Evolutionary conservation across 1,140 invertebrate genomes (phyloP).

Genomic region (Marisa cornuarietis): DNA sequence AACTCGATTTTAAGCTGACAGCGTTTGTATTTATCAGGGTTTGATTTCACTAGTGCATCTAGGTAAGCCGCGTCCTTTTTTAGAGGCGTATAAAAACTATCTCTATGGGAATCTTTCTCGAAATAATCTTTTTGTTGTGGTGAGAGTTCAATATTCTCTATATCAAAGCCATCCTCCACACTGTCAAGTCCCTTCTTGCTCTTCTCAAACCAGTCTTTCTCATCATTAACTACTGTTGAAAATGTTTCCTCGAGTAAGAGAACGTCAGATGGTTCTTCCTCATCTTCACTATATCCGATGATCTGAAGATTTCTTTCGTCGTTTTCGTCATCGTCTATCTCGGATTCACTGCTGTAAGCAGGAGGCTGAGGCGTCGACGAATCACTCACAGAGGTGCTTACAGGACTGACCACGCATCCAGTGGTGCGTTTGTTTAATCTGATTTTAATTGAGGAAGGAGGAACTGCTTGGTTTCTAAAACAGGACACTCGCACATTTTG

Average conservation of each 20-base stretch:
- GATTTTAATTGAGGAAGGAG: too few relatives aligned
- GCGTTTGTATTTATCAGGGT: constrained; percentile 37
- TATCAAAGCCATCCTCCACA: not conserved
- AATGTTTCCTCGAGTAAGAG: not conserved
- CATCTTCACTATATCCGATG: not conserved
- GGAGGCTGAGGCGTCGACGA: too few relatives aligned
- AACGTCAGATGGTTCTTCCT: too few relatives aligned
- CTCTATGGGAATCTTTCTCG: not conserved
- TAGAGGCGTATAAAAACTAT: not conserved
- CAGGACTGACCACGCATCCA: too few relatives aligned
- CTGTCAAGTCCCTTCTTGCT: constrained; percentile 20
- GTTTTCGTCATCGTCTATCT: not conserved
- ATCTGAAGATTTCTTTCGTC: not conserved
- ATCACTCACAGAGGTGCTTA: too few relatives aligned
- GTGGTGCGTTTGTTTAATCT: too few relatives aligned
- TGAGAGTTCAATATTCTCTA: not conserved
- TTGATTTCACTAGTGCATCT: not conserved
- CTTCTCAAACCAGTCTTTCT: constrained; percentile 13
- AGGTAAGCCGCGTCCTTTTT: not conserved
- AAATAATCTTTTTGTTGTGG: not conserved
- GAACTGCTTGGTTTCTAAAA: too few relatives aligned
- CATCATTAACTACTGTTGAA: not conserved
- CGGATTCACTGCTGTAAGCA: constrained; percentile 1
- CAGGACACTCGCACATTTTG: too few relatives aligned
- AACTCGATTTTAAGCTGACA: constrained; percentile 43